These are phyloP conservation scores for Eospalax fontanierii DNA, from an alignment of 2,797 vertebrate genomes.

Conservation along the genomic window DNA sequence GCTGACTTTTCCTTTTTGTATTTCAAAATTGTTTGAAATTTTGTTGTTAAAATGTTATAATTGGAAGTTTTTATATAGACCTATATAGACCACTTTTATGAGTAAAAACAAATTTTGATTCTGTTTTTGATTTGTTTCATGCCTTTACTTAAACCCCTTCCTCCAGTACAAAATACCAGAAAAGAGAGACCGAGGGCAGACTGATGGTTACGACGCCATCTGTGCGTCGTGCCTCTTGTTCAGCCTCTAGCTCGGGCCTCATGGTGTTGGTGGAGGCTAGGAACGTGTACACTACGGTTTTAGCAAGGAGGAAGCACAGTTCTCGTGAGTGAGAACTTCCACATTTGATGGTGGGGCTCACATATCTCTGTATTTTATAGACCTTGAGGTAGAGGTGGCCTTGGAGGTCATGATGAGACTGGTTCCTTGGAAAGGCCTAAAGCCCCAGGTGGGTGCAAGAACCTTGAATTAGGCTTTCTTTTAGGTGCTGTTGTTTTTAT, in stretches of 20 bases:
- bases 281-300: rapidly evolving
- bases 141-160: not conserved
- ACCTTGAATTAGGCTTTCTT: not conserved
- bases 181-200: not conserved
- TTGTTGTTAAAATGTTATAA: conserved; percentile 46
- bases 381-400: not conserved
- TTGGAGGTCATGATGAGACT: not conserved
- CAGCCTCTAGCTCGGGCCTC: too few relatives aligned
- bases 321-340: not conserved
- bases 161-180: not conserved
- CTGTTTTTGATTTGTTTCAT: not conserved
- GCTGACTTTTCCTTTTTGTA: conserved; percentile 42
- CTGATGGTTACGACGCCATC: too few relatives aligned
- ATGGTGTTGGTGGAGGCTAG: rapidly evolving
- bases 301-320: too few relatives aligned
- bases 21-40: conserved; percentile 45
- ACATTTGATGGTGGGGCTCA: not conserved
- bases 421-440: not conserved
- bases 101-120: not conserved
- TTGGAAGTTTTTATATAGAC: not conserved
- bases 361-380: not conserved
- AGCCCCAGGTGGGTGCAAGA: not conserved
- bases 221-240: not conserved
- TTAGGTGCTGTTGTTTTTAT: not conserved
- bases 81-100: not conserved